Conservation (phyloP, 2,113 vertebrate species). For the Anoplopoma fimbria region DNA sequence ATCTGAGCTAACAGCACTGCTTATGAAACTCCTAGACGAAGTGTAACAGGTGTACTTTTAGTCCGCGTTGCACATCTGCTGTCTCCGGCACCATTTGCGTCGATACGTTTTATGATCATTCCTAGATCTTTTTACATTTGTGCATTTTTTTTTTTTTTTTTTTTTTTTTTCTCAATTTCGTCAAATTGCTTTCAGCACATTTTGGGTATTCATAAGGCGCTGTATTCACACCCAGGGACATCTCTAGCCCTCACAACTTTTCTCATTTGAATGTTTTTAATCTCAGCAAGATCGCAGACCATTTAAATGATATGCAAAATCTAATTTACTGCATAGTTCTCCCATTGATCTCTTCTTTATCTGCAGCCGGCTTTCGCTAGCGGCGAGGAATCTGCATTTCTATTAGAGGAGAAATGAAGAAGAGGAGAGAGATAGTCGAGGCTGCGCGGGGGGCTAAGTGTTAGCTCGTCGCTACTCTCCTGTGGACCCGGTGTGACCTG, state of each 20-base stretch:
- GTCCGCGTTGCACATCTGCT: neutral
- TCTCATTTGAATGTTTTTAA: conserved; percentile 77
- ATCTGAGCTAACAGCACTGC: neutral
- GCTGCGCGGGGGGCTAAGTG: conserved; percentile 17
- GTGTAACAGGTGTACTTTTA: conserved; percentile 4
- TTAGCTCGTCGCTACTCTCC: conserved; percentile 19
- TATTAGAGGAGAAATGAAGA: conserved; percentile 30
- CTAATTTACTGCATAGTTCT: conserved; percentile 64
- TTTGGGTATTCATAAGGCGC: conserved; percentile 62
- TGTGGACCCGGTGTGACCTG: conserved; percentile 21
- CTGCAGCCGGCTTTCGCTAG: conserved; percentile 61
- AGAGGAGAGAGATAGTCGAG: conserved; percentile 37
- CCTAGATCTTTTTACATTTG: conserved; percentile 32
- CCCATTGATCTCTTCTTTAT: conserved; percentile 60
- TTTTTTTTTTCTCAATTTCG: too few relatives aligned
- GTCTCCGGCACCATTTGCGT: conserved; percentile 2
- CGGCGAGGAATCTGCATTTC: conserved; percentile 61
- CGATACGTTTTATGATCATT: conserved; percentile 24
- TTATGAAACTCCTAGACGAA: conserved; percentile 18
- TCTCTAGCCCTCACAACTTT: conserved; percentile 49
- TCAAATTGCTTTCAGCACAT: conserved; percentile 42
- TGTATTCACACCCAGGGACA: conserved; percentile 55
- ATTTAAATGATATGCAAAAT: conserved; percentile 72
- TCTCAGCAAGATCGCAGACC: conserved; percentile 70
- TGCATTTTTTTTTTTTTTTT: too few relatives aligned